These are phyloP conservation scores for Tetraneura akinire DNA, from an alignment of 1,140 invertebrate species.

Conservation along the genomic window DNA sequence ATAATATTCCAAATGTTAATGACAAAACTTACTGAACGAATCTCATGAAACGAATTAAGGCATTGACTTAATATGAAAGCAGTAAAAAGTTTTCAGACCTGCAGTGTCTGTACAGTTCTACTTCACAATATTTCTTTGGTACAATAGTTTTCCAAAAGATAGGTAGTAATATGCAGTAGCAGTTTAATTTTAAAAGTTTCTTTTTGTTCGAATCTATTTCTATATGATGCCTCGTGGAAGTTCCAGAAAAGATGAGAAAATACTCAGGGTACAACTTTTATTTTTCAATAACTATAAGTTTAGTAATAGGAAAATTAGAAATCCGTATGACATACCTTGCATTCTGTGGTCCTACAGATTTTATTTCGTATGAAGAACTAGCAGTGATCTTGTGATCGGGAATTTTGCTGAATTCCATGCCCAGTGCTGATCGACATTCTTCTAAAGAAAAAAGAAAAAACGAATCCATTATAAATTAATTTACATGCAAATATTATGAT, in stretches of 20 bases:
- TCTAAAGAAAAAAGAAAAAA: conserved; percentile 62
- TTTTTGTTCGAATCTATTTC: conserved; percentile 24
- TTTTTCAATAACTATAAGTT: not conserved
- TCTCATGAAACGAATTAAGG: conserved; percentile 26
- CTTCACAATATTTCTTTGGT: conserved; percentile 16
- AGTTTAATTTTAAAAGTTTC: conserved; percentile 20
- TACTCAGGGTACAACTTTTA: not conserved
- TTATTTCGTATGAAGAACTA: conserved; percentile 85
- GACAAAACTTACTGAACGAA: conserved; percentile 16
- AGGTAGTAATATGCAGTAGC: conserved; percentile 25
- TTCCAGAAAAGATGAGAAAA: not conserved
- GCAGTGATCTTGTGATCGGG: conserved; percentile 82
- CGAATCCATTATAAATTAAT: too few species aligned
- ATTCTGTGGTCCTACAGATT: conserved; percentile 87
- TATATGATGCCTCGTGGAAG: not conserved
- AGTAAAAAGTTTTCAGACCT: conserved; percentile 30
- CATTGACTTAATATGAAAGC: conserved; percentile 29
- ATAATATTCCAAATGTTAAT: conserved; percentile 21
- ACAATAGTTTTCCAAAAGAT: conserved; percentile 19
- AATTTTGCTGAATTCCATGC: conserved; percentile 88
- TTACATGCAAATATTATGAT: too few species aligned
- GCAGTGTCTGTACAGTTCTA: not conserved
- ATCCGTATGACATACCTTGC: conserved; percentile 71
- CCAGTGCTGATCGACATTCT: conserved; percentile 78
- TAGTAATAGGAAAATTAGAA: not conserved